phyloP scores from a whole-genome alignment of 2,888 invertebrate genomes.

The Apoda limacodes region DNA sequence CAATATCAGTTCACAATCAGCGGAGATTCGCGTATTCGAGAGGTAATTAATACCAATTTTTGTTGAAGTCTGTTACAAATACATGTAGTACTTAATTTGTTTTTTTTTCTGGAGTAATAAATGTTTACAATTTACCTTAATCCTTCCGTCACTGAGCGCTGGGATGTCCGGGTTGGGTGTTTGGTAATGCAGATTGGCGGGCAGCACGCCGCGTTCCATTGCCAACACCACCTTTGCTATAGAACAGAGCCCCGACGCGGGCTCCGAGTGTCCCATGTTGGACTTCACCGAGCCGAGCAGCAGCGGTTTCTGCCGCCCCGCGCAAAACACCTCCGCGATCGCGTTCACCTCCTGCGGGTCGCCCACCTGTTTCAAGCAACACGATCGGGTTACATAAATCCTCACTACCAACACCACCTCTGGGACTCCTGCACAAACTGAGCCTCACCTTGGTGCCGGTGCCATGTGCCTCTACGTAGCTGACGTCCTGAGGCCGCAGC shows the following conservation, averaged over 20 bases:
- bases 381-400: no score
- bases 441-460: slow-evolving; percentile 90
- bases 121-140: slow-evolving; percentile 69
- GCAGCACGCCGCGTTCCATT: slow-evolving; percentile 91
- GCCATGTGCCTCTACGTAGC: slow-evolving; percentile 97
- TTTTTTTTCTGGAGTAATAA: slow-evolving; percentile 10
- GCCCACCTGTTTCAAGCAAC: slow-evolving; percentile 76
- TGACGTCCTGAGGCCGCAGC: slow-evolving; percentile 84
- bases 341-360: slow-evolving; percentile 98
- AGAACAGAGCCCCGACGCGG: slow-evolving; percentile 91
- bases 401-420: neutral
- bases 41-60: no score
- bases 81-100: no score
- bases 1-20: no score
- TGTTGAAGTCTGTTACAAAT: no score
- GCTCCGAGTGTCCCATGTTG: slow-evolving; percentile 99
- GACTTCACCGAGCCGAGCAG: slow-evolving; percentile 97
- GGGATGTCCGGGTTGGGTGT: slow-evolving; percentile 91
- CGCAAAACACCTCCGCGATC: slow-evolving; percentile 92
- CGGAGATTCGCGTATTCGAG: no score
- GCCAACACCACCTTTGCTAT: slow-evolving; percentile 92
- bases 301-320: slow-evolving; percentile 81
- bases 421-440: no score
- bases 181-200: slow-evolving; percentile 90
- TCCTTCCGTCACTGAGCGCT: slow-evolving; percentile 87